These are phyloP conservation scores for Tetraodon nigroviridis DNA, from an alignment of 2,113 vertebrate genomes.

Conservation along the genomic window DNA sequence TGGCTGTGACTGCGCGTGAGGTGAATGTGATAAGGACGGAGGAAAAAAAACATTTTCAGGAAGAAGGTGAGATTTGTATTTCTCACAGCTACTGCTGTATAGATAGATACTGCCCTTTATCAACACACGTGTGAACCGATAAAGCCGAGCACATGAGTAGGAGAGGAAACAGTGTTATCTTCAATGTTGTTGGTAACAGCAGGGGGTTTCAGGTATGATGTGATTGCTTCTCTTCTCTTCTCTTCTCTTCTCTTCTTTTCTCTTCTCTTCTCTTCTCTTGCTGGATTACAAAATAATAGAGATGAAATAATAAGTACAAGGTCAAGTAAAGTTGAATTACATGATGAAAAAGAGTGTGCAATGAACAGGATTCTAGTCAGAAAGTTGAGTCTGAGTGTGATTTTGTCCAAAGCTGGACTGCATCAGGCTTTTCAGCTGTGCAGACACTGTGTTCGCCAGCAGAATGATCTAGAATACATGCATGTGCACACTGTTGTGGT, in stretches of 20 bases:
- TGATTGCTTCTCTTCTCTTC: conserved; percentile 25
- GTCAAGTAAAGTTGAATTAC: too few species aligned
- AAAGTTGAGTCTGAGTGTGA: too few species aligned
- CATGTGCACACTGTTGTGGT: conserved; percentile 20
- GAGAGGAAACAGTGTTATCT: conserved; percentile 48
- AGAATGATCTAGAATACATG: neutral
- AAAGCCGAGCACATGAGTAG: conserved; percentile 37
- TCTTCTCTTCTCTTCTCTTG: neutral
- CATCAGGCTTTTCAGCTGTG: neutral
- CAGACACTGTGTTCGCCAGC: neutral
- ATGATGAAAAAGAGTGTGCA: too few species aligned
- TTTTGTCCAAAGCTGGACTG: neutral
- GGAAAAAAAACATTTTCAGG: conserved; percentile 68
- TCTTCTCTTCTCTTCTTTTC: neutral
- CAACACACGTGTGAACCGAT: conserved; percentile 54
- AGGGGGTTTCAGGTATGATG: conserved; percentile 38
- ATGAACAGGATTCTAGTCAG: too few species aligned
- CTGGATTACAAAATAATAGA: neutral
- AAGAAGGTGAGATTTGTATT: conserved; percentile 48
- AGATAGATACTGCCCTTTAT: conserved; percentile 59
- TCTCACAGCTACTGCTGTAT: conserved; percentile 47
- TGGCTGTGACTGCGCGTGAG: conserved; percentile 29
- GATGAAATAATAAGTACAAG: too few species aligned
- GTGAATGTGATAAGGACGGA: conserved; percentile 48
- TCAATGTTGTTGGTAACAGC: conserved; percentile 22